Evolutionary conservation across 2,888 invertebrate genomes (phyloP), one percentile per base, ranked within the genome.

Genomic region (Syrista parreyssii): DNA sequence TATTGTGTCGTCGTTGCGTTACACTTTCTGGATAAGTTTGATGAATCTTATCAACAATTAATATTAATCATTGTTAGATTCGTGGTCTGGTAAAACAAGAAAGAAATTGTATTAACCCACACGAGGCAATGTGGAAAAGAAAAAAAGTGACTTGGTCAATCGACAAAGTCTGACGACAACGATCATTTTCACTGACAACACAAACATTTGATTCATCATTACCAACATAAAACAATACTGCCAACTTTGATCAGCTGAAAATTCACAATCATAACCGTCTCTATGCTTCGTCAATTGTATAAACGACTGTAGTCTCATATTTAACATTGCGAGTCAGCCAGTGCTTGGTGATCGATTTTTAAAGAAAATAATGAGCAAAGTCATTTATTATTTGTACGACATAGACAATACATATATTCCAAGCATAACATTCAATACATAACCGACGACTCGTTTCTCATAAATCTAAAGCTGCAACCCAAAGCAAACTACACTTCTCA

Each of bases 11-110:
- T 55, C 23, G 23, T 55, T 55, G 9, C 1, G 23, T 55, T 40
- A 15, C 15, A 69, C n/a, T 69, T 79, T 68, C 78, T 74, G 73
- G 72, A 68, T 79, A 76, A 74, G 85, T 85, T 85, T 85, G 85
- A 85, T 84, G 82, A 84, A 85, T 84, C 55, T 0, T 55, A 55
- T 55, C 55, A 23, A 9, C 23, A 55, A 55, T 23, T 55, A 55
- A 23, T 55, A 55, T 55, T 55, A 55, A 55, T 23, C 9, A 55
- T 23, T 23, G 55, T 9, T 55, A 9, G 55, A 55, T 55, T 55
- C 55, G 55, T 55, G 55, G 23, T 55, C 23, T 2, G 55, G 55
- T 55, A 55, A 55, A 23, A 9, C 4, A 12, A 6, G 15, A 55
- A 55, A 4, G 23, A 9, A 23, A 55, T 1, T 23, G n/a, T 23